Conservation (phyloP, 2,888 invertebrate genomes). For the Endotricha flammealis region DNA sequence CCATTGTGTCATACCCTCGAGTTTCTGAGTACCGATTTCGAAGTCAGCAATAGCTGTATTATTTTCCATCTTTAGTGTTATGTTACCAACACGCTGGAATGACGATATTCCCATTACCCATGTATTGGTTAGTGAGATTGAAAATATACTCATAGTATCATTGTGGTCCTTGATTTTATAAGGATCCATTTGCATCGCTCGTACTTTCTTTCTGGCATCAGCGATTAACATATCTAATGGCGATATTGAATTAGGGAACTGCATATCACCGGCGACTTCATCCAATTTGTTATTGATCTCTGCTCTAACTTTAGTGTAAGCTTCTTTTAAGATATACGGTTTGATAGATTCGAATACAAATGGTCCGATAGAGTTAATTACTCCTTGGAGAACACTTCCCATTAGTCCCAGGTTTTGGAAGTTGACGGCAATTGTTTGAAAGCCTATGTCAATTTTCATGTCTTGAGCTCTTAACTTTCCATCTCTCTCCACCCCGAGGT, state of each 20-base stretch:
- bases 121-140: conserved; percentile 83
- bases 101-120: conserved; percentile 89
- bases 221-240: conserved; percentile 90
- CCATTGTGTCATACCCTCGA: conserved; percentile 89
- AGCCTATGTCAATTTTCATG: conserved; percentile 88
- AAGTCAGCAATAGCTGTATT: conserved; percentile 82
- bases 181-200: conserved; percentile 84
- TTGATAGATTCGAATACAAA: conserved; percentile 92
- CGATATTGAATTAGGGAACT: conserved; percentile 90
- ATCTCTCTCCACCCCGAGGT: conserved; percentile 83
- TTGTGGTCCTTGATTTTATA: conserved; percentile 85
- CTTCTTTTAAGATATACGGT: conserved; percentile 87
- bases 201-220: conserved; percentile 84
- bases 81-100: conserved; percentile 89
- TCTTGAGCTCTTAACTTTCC: conserved; percentile 87
- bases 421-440: conserved; percentile 86
- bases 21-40: conserved; percentile 88
- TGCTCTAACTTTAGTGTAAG: conserved; percentile 84
- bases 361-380: conserved; percentile 89
- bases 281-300: conserved; percentile 87
- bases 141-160: conserved; percentile 82
- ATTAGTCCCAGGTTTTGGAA: conserved; percentile 90
- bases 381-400: conserved; percentile 82
- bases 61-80: conserved; percentile 84
- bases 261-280: conserved; percentile 82